Percentiles rank a stretch among this genome's conserved stretches.
These are phyloP conservation scores for Penaeus japonicus DNA, from an alignment of 1,140 invertebrate species.

Conservation along the genomic window DNA sequence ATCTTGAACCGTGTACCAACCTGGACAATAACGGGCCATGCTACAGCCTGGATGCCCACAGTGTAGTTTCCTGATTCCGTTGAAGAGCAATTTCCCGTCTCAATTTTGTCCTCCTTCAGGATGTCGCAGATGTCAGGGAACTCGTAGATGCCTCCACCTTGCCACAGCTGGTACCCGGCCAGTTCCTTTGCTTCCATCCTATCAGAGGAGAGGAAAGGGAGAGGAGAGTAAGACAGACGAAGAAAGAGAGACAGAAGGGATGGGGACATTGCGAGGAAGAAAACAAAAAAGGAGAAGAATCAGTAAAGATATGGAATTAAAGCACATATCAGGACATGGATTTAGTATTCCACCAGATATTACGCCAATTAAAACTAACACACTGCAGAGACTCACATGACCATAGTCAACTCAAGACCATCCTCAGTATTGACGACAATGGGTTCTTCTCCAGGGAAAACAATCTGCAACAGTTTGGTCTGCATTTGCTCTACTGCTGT, in stretches of 20 bases:
- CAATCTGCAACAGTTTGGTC: slow-evolving; percentile 15
- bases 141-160: background rate
- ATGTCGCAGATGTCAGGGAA: slow-evolving; percentile 25
- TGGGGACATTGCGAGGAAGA: no score
- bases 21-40: slow-evolving; percentile 9
- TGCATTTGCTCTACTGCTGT: slow-evolving; percentile 7
- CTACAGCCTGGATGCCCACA: slow-evolving; percentile 4
- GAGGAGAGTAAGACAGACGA: no score
- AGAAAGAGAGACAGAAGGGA: no score
- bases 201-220: background rate
- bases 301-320: no score
- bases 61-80: background rate
- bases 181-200: slow-evolving; percentile 9
- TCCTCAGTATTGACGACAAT: background rate
- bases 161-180: background rate
- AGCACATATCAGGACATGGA: no score
- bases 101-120: background rate
- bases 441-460: slow-evolving; percentile 14
- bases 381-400: slow-evolving; percentile 25
- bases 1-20: background rate
- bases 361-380: no score
- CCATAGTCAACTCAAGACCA: background rate
- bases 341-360: no score
- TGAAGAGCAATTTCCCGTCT: background rate
- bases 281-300: no score